These are phyloP conservation scores for Dryomyza anilis DNA, from an alignment of 2,888 invertebrate species.

Conservation along the genomic window DNA sequence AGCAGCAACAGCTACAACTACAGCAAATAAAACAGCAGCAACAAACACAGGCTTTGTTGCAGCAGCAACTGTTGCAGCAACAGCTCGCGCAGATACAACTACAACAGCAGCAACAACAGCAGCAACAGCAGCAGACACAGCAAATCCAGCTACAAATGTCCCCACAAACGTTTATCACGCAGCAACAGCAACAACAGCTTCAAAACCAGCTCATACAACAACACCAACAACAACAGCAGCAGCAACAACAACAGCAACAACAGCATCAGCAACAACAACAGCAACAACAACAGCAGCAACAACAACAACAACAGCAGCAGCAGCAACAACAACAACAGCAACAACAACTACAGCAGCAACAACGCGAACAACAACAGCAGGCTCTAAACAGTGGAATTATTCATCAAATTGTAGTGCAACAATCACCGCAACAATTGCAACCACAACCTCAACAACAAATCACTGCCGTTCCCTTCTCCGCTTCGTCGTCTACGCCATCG, in stretches of 20 bases:
- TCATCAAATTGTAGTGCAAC: constrained; percentile 58
- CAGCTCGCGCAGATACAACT: constrained; percentile 51
- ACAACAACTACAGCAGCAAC: constrained; percentile 56
- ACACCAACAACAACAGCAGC: constrained; percentile 54
- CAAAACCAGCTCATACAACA: constrained; percentile 42
- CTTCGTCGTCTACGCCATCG: constrained; percentile 51
- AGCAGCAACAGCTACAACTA: constrained; percentile 47
- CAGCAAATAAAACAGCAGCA: constrained; percentile 49
- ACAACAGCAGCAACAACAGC: constrained; percentile 55
- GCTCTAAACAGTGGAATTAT: constrained; percentile 60
- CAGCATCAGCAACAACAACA: constrained; percentile 48
- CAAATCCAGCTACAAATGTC: constrained; percentile 53
- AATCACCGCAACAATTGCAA: constrained; percentile 41
- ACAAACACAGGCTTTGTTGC: constrained; percentile 44
- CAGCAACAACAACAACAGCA: constrained; percentile 63
- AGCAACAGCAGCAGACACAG: constrained; percentile 57
- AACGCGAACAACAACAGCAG: constrained; percentile 63
- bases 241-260: constrained; percentile 42
- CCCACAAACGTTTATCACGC: constrained; percentile 62
- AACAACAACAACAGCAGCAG: constrained; percentile 58
- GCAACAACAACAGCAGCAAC: constrained; percentile 50
- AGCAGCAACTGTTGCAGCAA: constrained; percentile 55
- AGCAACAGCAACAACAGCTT: constrained; percentile 62
- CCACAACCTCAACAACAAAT: constrained; percentile 48
- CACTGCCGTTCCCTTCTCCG: constrained; percentile 53